These are phyloP conservation scores for Triplophysa dalaica DNA, from an alignment of 2,113 vertebrate genomes.

Conservation along the genomic window DNA sequence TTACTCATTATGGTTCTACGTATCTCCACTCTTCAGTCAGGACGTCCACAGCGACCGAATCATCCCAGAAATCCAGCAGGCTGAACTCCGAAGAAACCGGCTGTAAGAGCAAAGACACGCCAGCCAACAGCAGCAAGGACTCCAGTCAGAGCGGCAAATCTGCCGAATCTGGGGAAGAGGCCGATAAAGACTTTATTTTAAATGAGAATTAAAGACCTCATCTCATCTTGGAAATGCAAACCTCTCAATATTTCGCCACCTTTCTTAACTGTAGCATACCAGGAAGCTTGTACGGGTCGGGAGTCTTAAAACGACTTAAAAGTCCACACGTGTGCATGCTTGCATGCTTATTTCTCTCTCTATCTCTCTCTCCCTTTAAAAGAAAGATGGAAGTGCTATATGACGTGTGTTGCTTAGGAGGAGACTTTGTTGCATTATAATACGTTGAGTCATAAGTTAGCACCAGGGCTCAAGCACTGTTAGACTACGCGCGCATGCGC, in stretches of 20 bases:
- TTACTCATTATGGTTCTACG: background rate
- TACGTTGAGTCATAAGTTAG: background rate
- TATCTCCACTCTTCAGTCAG: conserved; percentile 36
- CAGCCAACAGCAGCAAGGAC: conserved; percentile 73
- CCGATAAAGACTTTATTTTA: conserved; percentile 87
- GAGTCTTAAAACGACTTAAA: background rate
- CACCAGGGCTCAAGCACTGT: conserved; percentile 47
- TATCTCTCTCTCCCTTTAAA: background rate
- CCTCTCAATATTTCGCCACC: background rate
- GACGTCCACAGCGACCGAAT: conserved; percentile 55
- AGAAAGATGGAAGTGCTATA: conserved; percentile 13
- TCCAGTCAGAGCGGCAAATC: conserved; percentile 75
- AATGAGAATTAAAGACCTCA: conserved; percentile 62
- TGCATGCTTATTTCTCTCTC: background rate
- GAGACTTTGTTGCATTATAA: background rate
- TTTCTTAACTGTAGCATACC: conserved; percentile 22
- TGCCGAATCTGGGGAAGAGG: conserved; percentile 82
- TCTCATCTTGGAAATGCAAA: conserved; percentile 1
- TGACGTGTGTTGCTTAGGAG: conserved; percentile 37
- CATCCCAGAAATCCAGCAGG: conserved; percentile 71
- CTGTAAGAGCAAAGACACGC: conserved; percentile 66
- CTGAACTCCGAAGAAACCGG: conserved; percentile 69
- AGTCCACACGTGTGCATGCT: conserved; percentile 27
- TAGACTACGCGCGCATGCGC: background rate
- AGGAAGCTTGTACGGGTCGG: conserved; percentile 49